Base-by-base conservation (phyloP, 2,888 invertebrate species). In the Pollenia labialis region DNA sequence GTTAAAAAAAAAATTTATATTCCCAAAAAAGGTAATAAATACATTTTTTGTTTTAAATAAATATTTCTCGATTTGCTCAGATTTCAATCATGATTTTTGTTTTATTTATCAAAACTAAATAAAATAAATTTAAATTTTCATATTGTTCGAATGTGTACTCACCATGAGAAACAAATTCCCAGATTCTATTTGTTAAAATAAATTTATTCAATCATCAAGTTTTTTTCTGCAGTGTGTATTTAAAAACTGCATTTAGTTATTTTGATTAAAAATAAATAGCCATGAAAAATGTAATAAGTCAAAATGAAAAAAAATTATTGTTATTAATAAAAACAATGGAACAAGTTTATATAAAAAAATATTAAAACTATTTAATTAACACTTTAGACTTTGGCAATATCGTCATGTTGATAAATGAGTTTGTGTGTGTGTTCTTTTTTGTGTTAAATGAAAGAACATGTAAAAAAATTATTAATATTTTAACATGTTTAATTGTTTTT, bases 361-460 rank as follows among this genome's bases (percentile, higher is more conserved):
- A 46, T 40, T 42, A 16, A 42, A 84, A 54, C 58, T 66, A 84
- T 84, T 79, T 79, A 79, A 84, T 84, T 84, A 84, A 79, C 84
- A 79, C 79, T 79, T 74, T 54, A 71, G 58, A 40, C 23, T 60
- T 14, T 0, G 60, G 16, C 60, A 58, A 62, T 48, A 56, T 58
- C 40, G 44, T 44, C 23, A 40, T 44, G 0, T 1, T 12, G 6
- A 62, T 7, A 23, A 1, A 40, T 16, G 14, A 18, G 11, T 18
- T 50, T 69, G 54, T 46, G 18, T 23, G 23, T 56, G 11, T 50
- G 11, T 52, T 58, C 58, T 66, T 56, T 72, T 23, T 58, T 46
- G 12, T 11, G n/a, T 54, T 0, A 48, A 69, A 60, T 50, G 23
- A 7, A 69, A 69, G 44, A 44, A 11, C 12, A 16, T 52, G 44